phyloP scores from a whole-genome alignment of 2,888 invertebrate genomes.

The Drosophila meridionalis region DNA sequence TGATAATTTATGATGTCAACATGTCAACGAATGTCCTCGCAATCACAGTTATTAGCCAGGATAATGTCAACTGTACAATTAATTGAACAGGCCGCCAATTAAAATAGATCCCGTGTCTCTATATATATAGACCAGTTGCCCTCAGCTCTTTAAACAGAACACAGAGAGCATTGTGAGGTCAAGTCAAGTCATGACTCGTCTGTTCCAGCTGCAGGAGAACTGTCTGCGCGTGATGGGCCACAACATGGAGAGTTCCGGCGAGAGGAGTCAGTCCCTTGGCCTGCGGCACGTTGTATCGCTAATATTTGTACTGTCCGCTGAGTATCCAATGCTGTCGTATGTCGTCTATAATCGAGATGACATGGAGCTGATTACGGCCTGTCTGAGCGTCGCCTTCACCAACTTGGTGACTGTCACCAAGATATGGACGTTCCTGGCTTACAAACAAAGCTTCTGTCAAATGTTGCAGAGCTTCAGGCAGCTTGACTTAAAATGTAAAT shows the following conservation, averaged over 20 bases:
- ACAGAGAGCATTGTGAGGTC: background rate
- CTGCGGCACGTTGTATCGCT: constrained; percentile 54
- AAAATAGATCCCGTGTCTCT: constrained; percentile 40
- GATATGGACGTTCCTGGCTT: constrained; percentile 77
- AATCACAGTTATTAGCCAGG: constrained; percentile 64
- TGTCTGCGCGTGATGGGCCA: constrained; percentile 78
- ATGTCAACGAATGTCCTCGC: constrained; percentile 50
- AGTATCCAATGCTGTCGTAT: constrained; percentile 80
- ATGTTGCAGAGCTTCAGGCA: constrained; percentile 73
- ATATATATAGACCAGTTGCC: constrained; percentile 21
- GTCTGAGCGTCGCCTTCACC: constrained; percentile 79
- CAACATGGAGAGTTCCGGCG: constrained; percentile 20
- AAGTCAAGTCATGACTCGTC: constrained; percentile 58
- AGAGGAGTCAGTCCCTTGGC: constrained; percentile 5
- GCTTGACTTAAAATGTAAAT: constrained; percentile 74
- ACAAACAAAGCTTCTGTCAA: constrained; percentile 72
- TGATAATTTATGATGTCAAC: constrained; percentile 67
- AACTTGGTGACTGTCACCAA: constrained; percentile 81
- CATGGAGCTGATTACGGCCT: constrained; percentile 79
- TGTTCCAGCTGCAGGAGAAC: constrained; percentile 73
- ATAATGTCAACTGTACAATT: constrained; percentile 50
- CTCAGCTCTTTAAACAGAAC: background rate
- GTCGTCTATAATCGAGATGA: constrained; percentile 75
- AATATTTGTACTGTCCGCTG: constrained; percentile 75
- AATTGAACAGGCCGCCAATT: constrained; percentile 51